phyloP scores from a whole-genome alignment of 2,888 invertebrate species.

The Epirrita christyi region DNA sequence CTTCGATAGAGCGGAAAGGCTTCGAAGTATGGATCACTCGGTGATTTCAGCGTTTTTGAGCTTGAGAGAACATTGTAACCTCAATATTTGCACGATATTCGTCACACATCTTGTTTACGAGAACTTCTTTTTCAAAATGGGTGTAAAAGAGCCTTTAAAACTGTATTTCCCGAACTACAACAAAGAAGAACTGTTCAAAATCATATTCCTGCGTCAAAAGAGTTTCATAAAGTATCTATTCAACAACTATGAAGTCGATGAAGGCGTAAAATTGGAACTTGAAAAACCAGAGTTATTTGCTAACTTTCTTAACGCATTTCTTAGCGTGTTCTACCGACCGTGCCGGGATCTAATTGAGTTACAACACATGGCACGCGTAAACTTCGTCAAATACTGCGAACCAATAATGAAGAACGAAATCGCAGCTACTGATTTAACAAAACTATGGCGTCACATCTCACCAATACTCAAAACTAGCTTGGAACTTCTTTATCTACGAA shows the following conservation, averaged over 20 bases:
- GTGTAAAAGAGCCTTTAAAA: constrained; percentile 88
- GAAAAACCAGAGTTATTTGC: constrained; percentile 86
- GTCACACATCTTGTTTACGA: constrained; percentile 92
- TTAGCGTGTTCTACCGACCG: constrained; percentile 93
- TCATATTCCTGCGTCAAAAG: constrained; percentile 70
- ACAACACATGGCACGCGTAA: constrained; percentile 90
- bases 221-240: constrained; percentile 62
- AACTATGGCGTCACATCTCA: constrained; percentile 92
- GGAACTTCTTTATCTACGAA: constrained; percentile 90
- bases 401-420: constrained; percentile 89
- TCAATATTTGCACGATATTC: constrained; percentile 90
- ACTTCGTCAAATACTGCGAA: constrained; percentile 91
- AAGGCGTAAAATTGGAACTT: constrained; percentile 59
- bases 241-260: constrained; percentile 54
- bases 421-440: constrained; percentile 86
- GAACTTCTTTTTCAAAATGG: constrained; percentile 90
- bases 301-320: constrained; percentile 92
- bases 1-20: constrained; percentile 92
- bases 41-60: constrained; percentile 89
- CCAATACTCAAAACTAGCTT: constrained; percentile 90
- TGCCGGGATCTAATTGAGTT: constrained; percentile 95
- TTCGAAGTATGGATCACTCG: constrained; percentile 90
- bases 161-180: constrained; percentile 93
- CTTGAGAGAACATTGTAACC: constrained; percentile 88
- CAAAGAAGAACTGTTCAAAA: constrained; percentile 86